Evolutionary conservation across 1,140 invertebrate species (phyloP).

Genomic region (Lysiphlebus fabarum): DNA sequence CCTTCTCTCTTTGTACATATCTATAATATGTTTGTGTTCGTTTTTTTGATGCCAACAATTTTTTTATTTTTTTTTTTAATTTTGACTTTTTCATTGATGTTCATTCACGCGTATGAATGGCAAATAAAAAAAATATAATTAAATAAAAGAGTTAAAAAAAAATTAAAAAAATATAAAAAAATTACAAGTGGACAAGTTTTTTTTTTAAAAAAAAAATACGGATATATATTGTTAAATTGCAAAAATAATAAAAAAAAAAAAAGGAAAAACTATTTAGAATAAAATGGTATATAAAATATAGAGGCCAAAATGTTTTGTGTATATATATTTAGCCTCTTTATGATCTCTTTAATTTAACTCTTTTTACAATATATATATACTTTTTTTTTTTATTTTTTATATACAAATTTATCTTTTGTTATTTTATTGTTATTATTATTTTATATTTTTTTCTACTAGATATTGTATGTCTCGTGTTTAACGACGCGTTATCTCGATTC

Average conservation of each 20-base stretch:
- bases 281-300: background rate
- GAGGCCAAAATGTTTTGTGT: too few species aligned
- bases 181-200: background rate
- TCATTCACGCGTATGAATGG: too few species aligned
- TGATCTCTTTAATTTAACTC: too few species aligned
- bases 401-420: background rate
- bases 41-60: too few species aligned
- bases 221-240: constrained; percentile 3
- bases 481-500: constrained; percentile 21
- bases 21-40: background rate
- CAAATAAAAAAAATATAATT: too few species aligned
- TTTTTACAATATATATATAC: too few species aligned
- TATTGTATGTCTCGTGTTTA: constrained; percentile 19
- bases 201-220: constrained; percentile 5
- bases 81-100: too few species aligned
- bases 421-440: constrained; percentile 12
- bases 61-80: too few species aligned
- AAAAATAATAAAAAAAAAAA: constrained; percentile 9
- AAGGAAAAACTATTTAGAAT: constrained; percentile 7
- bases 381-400: too few species aligned
- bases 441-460: background rate
- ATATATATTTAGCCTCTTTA: too few species aligned
- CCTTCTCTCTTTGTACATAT: background rate
- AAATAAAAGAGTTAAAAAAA: constrained; percentile 7
- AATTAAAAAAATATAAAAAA: too few species aligned